phyloP scores from a whole-genome alignment of 2,113 vertebrate species.

The Platysteira castanea region DNA sequence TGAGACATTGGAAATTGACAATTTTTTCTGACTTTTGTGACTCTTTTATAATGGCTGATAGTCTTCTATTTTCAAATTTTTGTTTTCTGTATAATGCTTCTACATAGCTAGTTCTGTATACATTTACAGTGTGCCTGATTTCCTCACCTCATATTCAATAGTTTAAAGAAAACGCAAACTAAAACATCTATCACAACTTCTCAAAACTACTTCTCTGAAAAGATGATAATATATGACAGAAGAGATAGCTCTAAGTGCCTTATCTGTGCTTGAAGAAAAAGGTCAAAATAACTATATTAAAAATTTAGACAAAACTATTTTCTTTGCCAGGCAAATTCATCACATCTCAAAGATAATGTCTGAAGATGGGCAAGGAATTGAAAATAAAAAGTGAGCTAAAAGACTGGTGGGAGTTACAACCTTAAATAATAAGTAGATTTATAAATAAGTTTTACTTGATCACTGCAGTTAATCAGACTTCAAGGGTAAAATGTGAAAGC shows the following conservation, averaged over 20 bases:
- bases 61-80: neutral
- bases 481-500: neutral
- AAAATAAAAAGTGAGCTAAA: neutral
- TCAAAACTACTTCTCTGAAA: neutral
- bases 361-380: neutral
- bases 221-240: neutral
- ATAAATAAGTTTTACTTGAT: neutral
- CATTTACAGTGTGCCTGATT: neutral
- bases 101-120: neutral
- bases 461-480: neutral
- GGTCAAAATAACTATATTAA: neutral
- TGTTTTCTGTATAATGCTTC: neutral
- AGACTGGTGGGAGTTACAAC: neutral
- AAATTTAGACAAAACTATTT: conserved; percentile 2
- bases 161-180: neutral
- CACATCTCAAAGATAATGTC: neutral
- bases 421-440: neutral
- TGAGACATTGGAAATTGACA: neutral
- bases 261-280: conserved; percentile 5
- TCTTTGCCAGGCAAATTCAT: neutral
- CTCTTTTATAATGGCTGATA: neutral
- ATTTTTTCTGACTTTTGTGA: neutral
- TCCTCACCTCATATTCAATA: neutral
- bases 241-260: neutral
- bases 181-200: neutral